Percentiles rank a stretch among this genome's conserved stretches.
Conservation (phyloP, 2,888 invertebrate genomes). For the Parapristionchus giblindavisi region DNA sequence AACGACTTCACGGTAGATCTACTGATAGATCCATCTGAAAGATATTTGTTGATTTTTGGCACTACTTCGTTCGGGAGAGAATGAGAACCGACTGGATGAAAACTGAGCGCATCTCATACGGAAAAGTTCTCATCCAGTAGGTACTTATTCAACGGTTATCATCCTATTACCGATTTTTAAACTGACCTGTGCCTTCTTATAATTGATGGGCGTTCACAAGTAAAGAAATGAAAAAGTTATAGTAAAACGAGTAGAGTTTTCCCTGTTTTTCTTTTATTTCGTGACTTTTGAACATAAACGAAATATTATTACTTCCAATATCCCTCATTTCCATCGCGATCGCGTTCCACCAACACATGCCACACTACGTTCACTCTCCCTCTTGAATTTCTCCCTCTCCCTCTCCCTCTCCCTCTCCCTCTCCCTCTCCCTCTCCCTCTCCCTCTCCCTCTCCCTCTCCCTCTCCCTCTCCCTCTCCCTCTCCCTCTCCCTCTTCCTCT, state of each 20-base stretch:
- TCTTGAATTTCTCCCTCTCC: not conserved
- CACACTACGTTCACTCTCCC: not conserved
- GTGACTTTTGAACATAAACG: not conserved
- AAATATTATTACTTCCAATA: not conserved
- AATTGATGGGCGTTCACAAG: too few relatives aligned
- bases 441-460: not conserved
- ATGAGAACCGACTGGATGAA: too few relatives aligned
- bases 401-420: not conserved
- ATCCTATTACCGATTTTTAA: too few relatives aligned
- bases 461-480: constrained; percentile 22
- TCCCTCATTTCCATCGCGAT: not conserved
- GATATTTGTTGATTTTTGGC: too few relatives aligned
- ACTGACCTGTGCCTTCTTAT: too few relatives aligned
- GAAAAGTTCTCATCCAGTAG: too few relatives aligned
- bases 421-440: not conserved
- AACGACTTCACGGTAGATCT: too few relatives aligned
- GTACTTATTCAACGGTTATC: too few relatives aligned
- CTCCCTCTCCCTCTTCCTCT: constrained; percentile 40
- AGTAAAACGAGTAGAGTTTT: not conserved
- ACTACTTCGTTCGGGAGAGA: too few relatives aligned
- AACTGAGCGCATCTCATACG: too few relatives aligned
- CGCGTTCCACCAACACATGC: not conserved
- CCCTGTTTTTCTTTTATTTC: not conserved
- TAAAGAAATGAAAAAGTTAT: too few relatives aligned
- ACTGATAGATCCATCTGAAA: too few relatives aligned